Base-by-base conservation (phyloP, 1,140 invertebrate genomes). In the Penaeus japonicus region DNA sequence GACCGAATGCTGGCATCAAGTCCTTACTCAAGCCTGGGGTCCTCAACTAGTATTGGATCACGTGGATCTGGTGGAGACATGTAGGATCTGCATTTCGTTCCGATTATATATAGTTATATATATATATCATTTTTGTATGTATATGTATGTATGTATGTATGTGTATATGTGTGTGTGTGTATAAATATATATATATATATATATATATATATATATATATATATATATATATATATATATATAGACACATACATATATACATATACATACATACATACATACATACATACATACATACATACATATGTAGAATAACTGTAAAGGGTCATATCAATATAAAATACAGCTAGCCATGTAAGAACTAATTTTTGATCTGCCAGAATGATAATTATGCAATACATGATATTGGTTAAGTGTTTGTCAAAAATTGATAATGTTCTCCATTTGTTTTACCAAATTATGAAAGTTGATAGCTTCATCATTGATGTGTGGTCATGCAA, bases 1-100 rank as follows among this genome's bases (percentile, higher is more conserved):
- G 87, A 89, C 57, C 82, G 83, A 20, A 89, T 89, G 87, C 32
- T 84, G 32, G 82, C 87, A 2, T 89, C 87, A 35, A 89, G 87
- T 85, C 87, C 87, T 0, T 59, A 89, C 57, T 89, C 87, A 54
- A 89, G 87, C 54, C 62, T 84, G 39, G 75, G 77, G 4, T 87
- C 85, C 54, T 59, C 77, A 65, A 27, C 57, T 3, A 87, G 85
- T 54, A 20, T 70, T 12, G 77, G 85, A 17, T 89, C 87, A 10
- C 73, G 87, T 27, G 87, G 87, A 82, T 88, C 87, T 55, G 17
- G 53, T 17, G 39, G 27, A 59, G 80, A 88, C 30, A 84, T 88
- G 87, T 88, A 88, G 70, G 84, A 39, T 57, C 73, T 15, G 22
- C 27, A 47, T 65, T 18, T 59, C 18, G 18, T 20, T 53, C 24